phyloP scores from a whole-genome alignment of 2,113 vertebrate genomes.

The Malurus melanocephalus region DNA sequence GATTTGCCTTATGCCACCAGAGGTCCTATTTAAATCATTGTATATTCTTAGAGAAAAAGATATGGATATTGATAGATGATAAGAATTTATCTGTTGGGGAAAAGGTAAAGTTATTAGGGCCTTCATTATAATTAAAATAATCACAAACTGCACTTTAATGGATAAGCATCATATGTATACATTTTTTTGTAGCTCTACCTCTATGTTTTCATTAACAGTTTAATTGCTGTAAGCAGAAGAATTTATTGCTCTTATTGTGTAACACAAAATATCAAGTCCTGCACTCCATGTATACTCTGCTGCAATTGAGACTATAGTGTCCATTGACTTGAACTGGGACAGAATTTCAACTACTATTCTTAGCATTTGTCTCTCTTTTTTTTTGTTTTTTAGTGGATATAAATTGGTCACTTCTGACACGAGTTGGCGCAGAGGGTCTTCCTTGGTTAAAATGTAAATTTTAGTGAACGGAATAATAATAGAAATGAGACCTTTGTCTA shows the following conservation, averaged over 20 bases:
- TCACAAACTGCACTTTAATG: not conserved
- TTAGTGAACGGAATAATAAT: conserved; percentile 57
- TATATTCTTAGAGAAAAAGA: not conserved
- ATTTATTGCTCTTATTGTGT: conserved; percentile 37
- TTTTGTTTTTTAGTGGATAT: conserved; percentile 23
- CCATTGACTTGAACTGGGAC: not conserved
- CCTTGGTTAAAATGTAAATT: conserved; percentile 62
- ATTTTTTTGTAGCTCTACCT: conserved; percentile 7
- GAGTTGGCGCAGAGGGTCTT: conserved; percentile 27
- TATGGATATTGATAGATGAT: not conserved
- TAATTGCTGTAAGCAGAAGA: conserved; percentile 33
- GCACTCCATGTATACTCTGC: not conserved
- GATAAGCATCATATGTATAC: not conserved
- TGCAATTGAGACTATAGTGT: not conserved
- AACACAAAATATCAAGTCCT: conserved; percentile 25
- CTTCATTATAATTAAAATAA: not conserved
- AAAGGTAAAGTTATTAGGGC: not conserved
- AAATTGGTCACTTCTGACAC: conserved; percentile 61
- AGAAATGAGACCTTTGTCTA: conserved; percentile 68
- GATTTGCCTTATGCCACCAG: not conserved
- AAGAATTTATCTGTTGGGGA: not conserved
- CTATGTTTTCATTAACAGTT: conserved; percentile 20
- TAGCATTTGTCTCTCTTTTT: not conserved
- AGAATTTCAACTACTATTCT: conserved; percentile 5
- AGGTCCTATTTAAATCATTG: not conserved